A percentile compares a stretch with the other conserved stretches of the same genome.
phyloP scores from a whole-genome alignment of 2,797 vertebrate species.

The Crenuchus spilurus region DNA sequence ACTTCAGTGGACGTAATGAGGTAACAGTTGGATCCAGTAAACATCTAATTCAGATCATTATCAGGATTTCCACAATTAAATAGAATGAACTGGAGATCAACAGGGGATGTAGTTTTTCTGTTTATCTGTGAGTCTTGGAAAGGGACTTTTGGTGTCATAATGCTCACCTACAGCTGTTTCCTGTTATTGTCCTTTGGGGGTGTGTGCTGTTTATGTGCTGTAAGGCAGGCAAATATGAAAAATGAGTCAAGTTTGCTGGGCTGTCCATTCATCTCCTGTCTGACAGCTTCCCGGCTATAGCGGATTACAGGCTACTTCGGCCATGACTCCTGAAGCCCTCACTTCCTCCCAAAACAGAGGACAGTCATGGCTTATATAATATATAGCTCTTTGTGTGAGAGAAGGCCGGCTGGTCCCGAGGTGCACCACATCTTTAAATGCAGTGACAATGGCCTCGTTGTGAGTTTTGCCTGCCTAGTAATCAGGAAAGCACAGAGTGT shows the following conservation, averaged over 20 bases:
- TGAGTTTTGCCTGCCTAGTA: neutral
- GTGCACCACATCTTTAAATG: neutral
- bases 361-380: conserved; percentile 45
- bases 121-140: neutral
- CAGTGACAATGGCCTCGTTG: conserved; percentile 20
- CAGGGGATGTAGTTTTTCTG: no score
- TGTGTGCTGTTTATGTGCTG: neutral
- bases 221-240: conserved; percentile 28
- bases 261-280: conserved; percentile 43
- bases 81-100: no score
- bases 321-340: conserved; percentile 42
- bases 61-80: no score
- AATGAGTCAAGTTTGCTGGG: conserved; percentile 47
- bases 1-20: no score
- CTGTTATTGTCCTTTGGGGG: conserved; percentile 24
- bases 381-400: neutral
- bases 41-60: no score
- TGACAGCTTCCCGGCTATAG: conserved; percentile 52
- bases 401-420: neutral
- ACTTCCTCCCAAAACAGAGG: conserved; percentile 52
- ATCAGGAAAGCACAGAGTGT: neutral
- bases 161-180: conserved; percentile 12
- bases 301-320: conserved; percentile 27
- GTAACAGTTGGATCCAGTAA: no score
- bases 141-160: neutral